These are phyloP conservation scores for Phrynocephalus forsythii DNA, from an alignment of 2,797 vertebrate genomes.

Conservation along the genomic window DNA sequence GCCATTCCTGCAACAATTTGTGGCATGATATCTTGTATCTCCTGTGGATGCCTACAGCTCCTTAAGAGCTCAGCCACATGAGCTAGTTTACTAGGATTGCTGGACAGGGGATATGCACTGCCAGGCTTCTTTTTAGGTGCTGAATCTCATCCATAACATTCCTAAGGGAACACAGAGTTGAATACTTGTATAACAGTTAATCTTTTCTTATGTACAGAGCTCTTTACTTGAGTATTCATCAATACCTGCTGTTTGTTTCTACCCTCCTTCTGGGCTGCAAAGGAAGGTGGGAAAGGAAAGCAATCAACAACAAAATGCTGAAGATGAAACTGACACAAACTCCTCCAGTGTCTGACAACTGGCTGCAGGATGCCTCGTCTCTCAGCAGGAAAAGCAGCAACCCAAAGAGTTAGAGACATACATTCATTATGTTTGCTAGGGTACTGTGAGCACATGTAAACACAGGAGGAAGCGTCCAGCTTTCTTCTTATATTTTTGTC, in stretches of 20 bases:
- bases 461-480: neutral
- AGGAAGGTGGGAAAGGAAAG: neutral
- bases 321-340: neutral
- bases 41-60: neutral
- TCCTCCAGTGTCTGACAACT: neutral
- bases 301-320: neutral
- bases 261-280: neutral
- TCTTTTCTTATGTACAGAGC: constrained; percentile 27
- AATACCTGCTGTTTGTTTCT: constrained; percentile 25
- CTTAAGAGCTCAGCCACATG: constrained; percentile 8
- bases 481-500: neutral
- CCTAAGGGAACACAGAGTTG: neutral
- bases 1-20: neutral
- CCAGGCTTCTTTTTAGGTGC: neutral
- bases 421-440: neutral
- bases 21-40: neutral
- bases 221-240: constrained; percentile 28
- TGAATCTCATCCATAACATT: constrained; percentile 28
- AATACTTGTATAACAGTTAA: constrained; percentile 13
- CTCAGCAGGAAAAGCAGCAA: neutral
- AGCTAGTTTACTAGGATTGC: neutral
- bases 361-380: neutral
- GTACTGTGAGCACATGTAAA: neutral
- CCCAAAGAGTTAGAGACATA: neutral
- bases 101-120: neutral